Conservation (phyloP, 2,797 vertebrate genomes). For the Pitangus sulphuratus region DNA sequence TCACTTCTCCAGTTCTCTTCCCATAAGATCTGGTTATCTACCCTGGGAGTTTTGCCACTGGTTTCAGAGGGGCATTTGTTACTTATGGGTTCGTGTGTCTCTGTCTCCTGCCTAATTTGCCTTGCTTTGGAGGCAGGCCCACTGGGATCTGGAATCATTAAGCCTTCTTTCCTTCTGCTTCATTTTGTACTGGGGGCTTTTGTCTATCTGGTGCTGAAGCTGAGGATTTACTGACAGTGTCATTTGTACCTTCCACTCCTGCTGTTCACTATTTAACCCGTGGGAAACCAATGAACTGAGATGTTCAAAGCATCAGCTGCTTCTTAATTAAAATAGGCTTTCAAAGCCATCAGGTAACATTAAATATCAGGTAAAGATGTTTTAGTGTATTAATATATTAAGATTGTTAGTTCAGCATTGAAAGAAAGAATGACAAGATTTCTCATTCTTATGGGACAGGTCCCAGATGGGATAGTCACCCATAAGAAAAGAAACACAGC, state of each 20-base stretch:
- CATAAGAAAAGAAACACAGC: neutral
- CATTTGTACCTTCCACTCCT: neutral
- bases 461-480: neutral
- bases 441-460: neutral
- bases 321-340: conserved; percentile 21
- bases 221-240: neutral
- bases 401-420: neutral
- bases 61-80: neutral
- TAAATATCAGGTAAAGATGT: neutral
- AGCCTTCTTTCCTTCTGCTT: neutral
- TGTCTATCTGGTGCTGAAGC: neutral
- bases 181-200: neutral
- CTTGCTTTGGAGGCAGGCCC: neutral
- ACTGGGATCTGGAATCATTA: neutral
- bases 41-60: neutral
- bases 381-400: neutral
- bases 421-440: conserved; percentile 11
- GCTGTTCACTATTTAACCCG: neutral
- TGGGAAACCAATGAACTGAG: neutral
- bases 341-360: neutral
- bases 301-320: neutral
- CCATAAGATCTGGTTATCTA: neutral
- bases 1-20: fast-evolving
- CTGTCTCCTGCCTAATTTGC: neutral
- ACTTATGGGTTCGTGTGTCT: neutral